A percentile compares a stretch with the other conserved stretches of the same genome.
phyloP scores from a whole-genome alignment of 30 jellyfish, hydroid and myxozoan genomes.

The Aurelia aurita region DNA sequence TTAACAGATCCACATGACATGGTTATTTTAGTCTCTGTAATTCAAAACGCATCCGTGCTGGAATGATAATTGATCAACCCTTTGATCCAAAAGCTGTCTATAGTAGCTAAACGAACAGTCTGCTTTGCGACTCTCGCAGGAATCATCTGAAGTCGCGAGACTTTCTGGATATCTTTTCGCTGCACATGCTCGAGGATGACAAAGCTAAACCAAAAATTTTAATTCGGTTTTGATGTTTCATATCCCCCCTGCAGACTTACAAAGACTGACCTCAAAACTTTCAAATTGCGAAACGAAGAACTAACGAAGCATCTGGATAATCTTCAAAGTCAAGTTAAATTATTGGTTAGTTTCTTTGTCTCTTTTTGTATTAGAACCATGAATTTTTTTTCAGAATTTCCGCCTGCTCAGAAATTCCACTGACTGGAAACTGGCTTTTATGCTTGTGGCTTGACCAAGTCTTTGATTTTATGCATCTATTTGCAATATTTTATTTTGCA shows the following conservation, averaged over 20 bases:
- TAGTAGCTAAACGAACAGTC: too few relatives aligned
- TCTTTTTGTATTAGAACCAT: not conserved
- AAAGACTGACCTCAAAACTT: slow-evolving; percentile 74
- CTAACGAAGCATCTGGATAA: slow-evolving; percentile 64
- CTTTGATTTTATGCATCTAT: too few relatives aligned
- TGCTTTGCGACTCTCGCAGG: too few relatives aligned
- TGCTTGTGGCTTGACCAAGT: too few relatives aligned
- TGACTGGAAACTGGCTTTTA: too few relatives aligned
- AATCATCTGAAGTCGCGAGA: too few relatives aligned
- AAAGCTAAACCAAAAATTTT: not conserved
- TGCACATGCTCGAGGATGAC: not conserved
- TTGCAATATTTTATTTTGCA: too few relatives aligned
- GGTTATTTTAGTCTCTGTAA: too few relatives aligned
- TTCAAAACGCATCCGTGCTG: too few relatives aligned
- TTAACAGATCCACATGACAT: too few relatives aligned
- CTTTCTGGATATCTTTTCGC: not conserved
- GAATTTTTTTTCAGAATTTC: not conserved
- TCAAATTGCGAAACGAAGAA: slow-evolving; percentile 71
- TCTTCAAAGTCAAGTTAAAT: slow-evolving; percentile 70
- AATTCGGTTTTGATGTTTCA: not conserved
- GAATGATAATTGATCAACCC: too few relatives aligned
- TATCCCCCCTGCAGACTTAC: slow-evolving; percentile 51
- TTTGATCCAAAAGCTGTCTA: too few relatives aligned
- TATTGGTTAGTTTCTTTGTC: slow-evolving; percentile 47
- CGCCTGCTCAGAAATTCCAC: not conserved